phyloP scores from a whole-genome alignment of 2,113 vertebrate genomes.

The Pluvialis apricaria region DNA sequence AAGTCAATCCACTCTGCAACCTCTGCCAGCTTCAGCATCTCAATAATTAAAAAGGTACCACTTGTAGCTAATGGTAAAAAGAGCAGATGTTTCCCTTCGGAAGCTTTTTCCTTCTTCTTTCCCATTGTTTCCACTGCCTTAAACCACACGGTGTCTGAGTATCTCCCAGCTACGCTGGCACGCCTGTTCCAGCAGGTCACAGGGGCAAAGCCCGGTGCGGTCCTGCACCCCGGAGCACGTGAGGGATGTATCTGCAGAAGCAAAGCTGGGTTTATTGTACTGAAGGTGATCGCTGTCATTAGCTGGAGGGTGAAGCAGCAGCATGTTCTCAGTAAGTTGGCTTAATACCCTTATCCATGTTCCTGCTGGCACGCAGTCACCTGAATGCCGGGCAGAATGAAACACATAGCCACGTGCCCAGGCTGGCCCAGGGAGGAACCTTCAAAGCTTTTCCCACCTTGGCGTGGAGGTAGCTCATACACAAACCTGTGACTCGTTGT shows the following conservation, averaged over 20 bases:
- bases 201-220: background rate
- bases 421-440: background rate
- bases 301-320: background rate
- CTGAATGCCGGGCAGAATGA: background rate
- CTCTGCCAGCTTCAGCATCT: conserved; percentile 29
- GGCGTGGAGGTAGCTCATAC: background rate
- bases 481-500: background rate
- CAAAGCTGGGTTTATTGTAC: background rate
- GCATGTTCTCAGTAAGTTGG: background rate
- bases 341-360: background rate
- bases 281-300: background rate
- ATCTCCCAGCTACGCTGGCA: background rate
- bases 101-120: background rate
- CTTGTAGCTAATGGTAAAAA: conserved; percentile 4
- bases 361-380: background rate
- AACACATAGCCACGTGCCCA: background rate
- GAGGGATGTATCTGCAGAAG: background rate
- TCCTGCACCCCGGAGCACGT: rapidly evolving
- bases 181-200: background rate
- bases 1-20: background rate
- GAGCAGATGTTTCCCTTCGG: background rate
- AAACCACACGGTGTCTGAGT: background rate
- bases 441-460: background rate
- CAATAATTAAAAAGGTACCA: conserved; percentile 45
- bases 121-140: background rate